Base-by-base conservation (phyloP, 2,113 vertebrate genomes). In the Aleadryas rufinucha region DNA sequence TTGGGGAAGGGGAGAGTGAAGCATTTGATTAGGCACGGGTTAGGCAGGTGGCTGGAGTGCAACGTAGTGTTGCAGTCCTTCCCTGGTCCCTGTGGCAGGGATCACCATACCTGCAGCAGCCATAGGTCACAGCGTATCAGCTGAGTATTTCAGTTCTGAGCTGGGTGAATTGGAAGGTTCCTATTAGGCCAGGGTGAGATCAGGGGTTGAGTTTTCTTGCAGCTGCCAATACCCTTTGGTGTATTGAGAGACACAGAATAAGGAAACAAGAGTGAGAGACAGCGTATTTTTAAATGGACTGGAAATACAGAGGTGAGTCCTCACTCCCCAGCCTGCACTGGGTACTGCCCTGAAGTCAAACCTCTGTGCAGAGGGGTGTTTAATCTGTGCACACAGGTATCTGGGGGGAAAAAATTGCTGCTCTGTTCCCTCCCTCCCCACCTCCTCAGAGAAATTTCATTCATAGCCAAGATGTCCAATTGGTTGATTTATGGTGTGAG, bases 131-230 rank as follows among this genome's bases (percentile, higher is more conserved):
- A 95, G 78, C 0, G 2, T 26, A 44, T 91, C 87, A 90, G 82
- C 77, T 95, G 95, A 97, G 89, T 97, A 96, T 97, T 97, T 97
- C 96, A 96, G 17, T 88, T 95, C 82, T 92, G 94, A 97, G 96
- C 95, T 85, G 81, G 65, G 64, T 89, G 88, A 97, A 95, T 97
- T 94, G 90, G 77, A 93, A 90, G 72, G 86, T 95, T 97, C 84
- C 28, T 66, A 0, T 92, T 94, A 90, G 85, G 89, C 80, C 19
- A 3, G 2, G 23, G 83, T 37, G 37, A 30, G 82, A 88, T 94
- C 16, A 39, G 37, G 78, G 81, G 69, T 87, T 97, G 93, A 96
- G 90, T 92, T 96, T 97, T 88, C 83, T 97, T 84, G 65, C 66
- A 87, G 77, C 91, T 97, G 75, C 2, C 2, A 21, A 23, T 96